Percentiles rank a stretch among this genome's conserved stretches.
Conservation (phyloP, 2,888 invertebrate genomes). For the Leptinotarsa juncta region DNA sequence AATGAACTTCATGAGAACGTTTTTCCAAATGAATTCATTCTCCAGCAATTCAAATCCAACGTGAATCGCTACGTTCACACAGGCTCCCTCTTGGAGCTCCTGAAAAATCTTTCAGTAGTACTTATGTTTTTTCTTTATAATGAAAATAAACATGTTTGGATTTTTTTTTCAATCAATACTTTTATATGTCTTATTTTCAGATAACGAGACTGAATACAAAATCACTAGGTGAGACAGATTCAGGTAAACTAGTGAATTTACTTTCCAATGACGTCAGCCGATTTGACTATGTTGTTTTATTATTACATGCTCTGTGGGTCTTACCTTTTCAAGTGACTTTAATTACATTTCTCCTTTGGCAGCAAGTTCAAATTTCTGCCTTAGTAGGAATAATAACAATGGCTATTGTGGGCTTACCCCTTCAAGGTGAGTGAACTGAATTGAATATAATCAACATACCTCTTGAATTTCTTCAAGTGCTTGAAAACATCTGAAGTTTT, state of each 20-base stretch:
- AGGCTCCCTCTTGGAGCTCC: no score
- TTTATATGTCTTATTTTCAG: slow-evolving; percentile 57
- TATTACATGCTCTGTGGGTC: slow-evolving; percentile 82
- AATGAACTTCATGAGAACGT: no score
- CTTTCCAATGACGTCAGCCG: slow-evolving; percentile 13
- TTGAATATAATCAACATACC: no score
- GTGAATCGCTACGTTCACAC: no score
- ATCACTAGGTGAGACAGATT: slow-evolving; percentile 76
- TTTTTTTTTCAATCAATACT: slow-evolving; percentile 28
- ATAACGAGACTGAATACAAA: slow-evolving; percentile 52
- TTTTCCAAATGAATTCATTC: no score
- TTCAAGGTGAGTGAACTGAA: slow-evolving; percentile 75
- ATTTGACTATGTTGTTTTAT: slow-evolving; percentile 78
- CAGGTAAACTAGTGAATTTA: slow-evolving; percentile 66
- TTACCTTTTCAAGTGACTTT: slow-evolving; percentile 74
- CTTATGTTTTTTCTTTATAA: no score
- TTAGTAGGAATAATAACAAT: slow-evolving; percentile 78
- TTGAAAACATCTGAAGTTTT: no score
- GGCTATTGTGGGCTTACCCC: slow-evolving; percentile 78
- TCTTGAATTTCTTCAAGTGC: no score
- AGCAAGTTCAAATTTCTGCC: slow-evolving; percentile 76
- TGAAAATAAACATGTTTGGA: no score
- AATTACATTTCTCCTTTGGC: slow-evolving; percentile 82
- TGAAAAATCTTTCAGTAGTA: no score
- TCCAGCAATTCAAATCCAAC: no score